Evolutionary conservation across 1,140 invertebrate species (phyloP), one percentile per base, ranked within the genome.

Genomic region (Magallana ariakensis): DNA sequence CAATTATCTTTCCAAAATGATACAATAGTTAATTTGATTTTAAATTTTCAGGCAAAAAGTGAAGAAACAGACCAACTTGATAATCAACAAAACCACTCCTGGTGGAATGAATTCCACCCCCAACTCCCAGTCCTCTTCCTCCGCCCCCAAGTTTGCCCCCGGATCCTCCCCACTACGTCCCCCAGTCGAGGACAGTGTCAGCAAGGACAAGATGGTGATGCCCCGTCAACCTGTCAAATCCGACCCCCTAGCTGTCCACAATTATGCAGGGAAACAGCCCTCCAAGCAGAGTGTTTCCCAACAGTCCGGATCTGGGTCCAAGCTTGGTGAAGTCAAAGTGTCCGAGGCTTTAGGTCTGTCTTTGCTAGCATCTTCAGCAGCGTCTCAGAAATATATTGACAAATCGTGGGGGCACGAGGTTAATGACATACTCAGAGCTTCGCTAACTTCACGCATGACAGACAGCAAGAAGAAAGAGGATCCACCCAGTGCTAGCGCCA

Each of bases 11-110:
- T 46, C 33, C 33, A 46, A 46, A 46, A 46, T 46, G 33, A 2
- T 46, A 5, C 5, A 4, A 46, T 4, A 46, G 3, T 46, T 46
- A 46, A 46, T 46, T 46, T 5, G 5, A 46, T 80, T 13, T 19
- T 9, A 13, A 26, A 13, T 46, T 87, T 89, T 13, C 87, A 93
- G 91, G 57, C 87, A 89, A 85, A 91, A 91, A 60, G 83, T 89
- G 13, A 93, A 91, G 88, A 91, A 90, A 84, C 86, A 80, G 84
- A 81, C 75, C 55, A 85, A 70, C 26, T 15, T 84, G 11, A 53
- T 84, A 16, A 54, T 87, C 13, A 84, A 80, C 33, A 87, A 87
- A 84, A 58, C 86, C 26, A 56, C 86, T 57, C 56, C 82, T 19
- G 33, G 33, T 5, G 33, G 33, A 46, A 83, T 22, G 19, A 83